Evolutionary conservation across 1,140 invertebrate genomes (phyloP), one percentile per base, ranked within the genome.

Genomic region (Saccostrea cuccullata): DNA sequence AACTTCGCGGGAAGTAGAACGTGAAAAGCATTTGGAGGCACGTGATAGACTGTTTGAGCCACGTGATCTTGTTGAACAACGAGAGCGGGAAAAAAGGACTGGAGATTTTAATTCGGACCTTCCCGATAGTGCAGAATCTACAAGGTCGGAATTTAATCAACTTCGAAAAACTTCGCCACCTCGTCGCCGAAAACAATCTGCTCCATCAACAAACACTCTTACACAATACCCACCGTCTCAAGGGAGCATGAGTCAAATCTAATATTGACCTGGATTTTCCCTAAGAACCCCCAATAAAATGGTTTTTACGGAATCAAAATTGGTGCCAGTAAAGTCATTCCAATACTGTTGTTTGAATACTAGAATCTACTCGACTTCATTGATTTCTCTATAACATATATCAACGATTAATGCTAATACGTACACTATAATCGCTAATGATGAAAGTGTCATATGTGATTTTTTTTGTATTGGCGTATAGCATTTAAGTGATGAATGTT

Each of bases 111-210:
- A 12, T 77, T 77, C 70, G 13, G 70, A 77, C 26, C 26, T 77
- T 77, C 70, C 13, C 13, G 70, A 77, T 36, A 77, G 70, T 30
- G 70, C 87, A 11, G 87, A 88, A 36, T n/a, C 30, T 12, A 86
- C 84, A 67, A 84, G 83, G 56, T 77, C 87, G 17, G 87, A 88
- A 36, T 88, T 88, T 85, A 84, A 88, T 73, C 87, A 88, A 58
- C 67, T 88, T 36, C 84, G 87, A 23, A 47, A 82, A 77, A 26
- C 64, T 8, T 88, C 87, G 5, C 87, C 87, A 56, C 83, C 87
- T 73, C 40, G 87, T 30, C 67, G 87, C 23, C 60, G 87, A 20
- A 84, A 88, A n/a, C 70, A 83, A 36, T 67, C 87, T 23, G 64
- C 82, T 58, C 83, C 82, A 55, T 84, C 87, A 85, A 55, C 82